phyloP scores from a whole-genome alignment of 2,888 invertebrate genomes.

The Leucophenga montana region DNA sequence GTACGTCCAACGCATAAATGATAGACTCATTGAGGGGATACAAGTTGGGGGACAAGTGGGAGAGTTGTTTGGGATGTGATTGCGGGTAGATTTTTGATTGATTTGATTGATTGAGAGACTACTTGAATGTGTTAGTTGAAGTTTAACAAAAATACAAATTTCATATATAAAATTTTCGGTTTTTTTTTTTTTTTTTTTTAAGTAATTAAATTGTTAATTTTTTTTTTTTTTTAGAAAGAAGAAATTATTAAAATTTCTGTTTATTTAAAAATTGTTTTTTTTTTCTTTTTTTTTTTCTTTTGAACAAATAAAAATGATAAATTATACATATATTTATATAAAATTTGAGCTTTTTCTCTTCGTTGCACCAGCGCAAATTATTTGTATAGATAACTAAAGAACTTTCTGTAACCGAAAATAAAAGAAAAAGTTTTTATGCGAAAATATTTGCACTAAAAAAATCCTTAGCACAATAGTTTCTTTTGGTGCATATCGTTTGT shows the following conservation, averaged over 20 bases:
- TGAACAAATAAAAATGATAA: conserved; percentile 3
- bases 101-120: conserved; percentile 54
- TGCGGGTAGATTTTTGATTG: conserved; percentile 57
- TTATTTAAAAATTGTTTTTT: no score
- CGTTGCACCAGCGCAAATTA: conserved; percentile 65
- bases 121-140: conserved; percentile 64
- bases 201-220: conserved; percentile 49
- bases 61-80: conserved; percentile 69
- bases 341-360: conserved; percentile 73
- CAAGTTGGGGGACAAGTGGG: conserved; percentile 60
- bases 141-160: conserved; percentile 51
- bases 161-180: conserved; percentile 32
- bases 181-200: conserved; percentile 41
- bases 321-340: conserved; percentile 10
- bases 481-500: background rate
- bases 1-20: conserved; percentile 70
- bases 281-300: conserved; percentile 12
- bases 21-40: conserved; percentile 74
- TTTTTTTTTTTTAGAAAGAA: conserved; percentile 15
- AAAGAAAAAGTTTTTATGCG: background rate
- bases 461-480: background rate
- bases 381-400: conserved; percentile 1
- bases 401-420: background rate
- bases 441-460: background rate
- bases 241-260: conserved; percentile 30